phyloP scores from a whole-genome alignment of 2,888 invertebrate genomes.

The Xanthorhoe spadicearia region DNA sequence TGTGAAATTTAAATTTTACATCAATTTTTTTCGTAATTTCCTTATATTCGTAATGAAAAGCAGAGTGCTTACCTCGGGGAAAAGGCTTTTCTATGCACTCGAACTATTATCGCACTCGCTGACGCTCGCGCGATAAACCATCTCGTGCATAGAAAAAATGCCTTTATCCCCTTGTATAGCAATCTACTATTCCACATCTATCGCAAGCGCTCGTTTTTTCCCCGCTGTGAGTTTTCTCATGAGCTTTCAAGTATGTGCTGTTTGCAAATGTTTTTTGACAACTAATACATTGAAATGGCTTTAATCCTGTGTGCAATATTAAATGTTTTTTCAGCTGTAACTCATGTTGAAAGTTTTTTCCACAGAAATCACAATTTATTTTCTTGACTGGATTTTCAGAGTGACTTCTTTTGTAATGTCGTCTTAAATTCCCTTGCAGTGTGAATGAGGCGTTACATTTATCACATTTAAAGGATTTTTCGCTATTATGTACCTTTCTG shows the following conservation, averaged over 20 bases:
- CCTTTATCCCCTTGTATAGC: too few species aligned
- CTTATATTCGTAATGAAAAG: too few species aligned
- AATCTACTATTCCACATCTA: background rate
- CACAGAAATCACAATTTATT: background rate
- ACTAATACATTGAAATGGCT: background rate
- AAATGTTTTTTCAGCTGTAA: background rate
- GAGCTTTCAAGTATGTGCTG: background rate
- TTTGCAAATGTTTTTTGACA: background rate
- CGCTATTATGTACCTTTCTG: background rate
- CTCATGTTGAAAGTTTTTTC: background rate
- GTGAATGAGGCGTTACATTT: background rate
- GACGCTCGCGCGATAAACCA: too few species aligned
- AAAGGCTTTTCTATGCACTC: too few species aligned
- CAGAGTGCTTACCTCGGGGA: too few species aligned
- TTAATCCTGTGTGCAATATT: background rate
- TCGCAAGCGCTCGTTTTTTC: background rate
- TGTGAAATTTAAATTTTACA: too few species aligned
- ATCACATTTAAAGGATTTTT: background rate
- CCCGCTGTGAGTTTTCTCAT: background rate
- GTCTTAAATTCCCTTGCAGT: background rate
- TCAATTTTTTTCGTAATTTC: too few species aligned
- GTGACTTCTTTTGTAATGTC: background rate
- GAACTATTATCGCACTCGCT: too few species aligned
- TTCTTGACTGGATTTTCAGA: background rate
- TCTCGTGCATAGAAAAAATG: too few species aligned